These are phyloP conservation scores for Urocynchramus pylzowi DNA, from an alignment of 2,113 vertebrate genomes.

Conservation along the genomic window DNA sequence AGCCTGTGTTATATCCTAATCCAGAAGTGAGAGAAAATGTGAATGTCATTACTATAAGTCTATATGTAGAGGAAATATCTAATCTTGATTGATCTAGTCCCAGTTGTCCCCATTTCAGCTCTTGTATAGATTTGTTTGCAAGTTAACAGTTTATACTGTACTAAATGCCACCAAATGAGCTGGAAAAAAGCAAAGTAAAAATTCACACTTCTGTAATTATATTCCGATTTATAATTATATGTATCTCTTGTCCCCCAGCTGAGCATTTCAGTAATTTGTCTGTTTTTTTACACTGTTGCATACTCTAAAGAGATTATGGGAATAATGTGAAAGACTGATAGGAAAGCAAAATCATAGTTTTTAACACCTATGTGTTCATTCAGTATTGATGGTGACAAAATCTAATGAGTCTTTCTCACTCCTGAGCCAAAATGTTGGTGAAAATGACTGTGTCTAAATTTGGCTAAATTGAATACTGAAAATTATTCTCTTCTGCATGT, in stretches of 20 bases:
- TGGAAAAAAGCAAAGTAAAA: not conserved
- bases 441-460: not conserved
- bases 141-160: not conserved
- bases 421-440: not conserved
- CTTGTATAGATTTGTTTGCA: not conserved
- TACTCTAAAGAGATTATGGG: not conserved
- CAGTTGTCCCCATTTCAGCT: not conserved
- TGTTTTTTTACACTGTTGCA: not conserved
- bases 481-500: not conserved
- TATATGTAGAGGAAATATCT: not conserved
- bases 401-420: not conserved
- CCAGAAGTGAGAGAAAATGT: not conserved
- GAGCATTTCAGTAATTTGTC: not conserved
- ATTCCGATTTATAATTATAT: not conserved
- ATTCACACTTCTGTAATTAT: not conserved
- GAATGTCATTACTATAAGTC: not conserved
- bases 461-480: not conserved
- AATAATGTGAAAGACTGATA: not conserved
- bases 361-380: not conserved
- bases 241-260: not conserved
- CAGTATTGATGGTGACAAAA: not conserved
- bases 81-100: not conserved
- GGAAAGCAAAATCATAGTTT: not conserved
- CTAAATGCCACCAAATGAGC: not conserved
- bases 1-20: not conserved